Evolutionary conservation across 2,113 vertebrate species (phyloP), one percentile per base, ranked within the genome.

Genomic region (Gopherus flavomarginatus): DNA sequence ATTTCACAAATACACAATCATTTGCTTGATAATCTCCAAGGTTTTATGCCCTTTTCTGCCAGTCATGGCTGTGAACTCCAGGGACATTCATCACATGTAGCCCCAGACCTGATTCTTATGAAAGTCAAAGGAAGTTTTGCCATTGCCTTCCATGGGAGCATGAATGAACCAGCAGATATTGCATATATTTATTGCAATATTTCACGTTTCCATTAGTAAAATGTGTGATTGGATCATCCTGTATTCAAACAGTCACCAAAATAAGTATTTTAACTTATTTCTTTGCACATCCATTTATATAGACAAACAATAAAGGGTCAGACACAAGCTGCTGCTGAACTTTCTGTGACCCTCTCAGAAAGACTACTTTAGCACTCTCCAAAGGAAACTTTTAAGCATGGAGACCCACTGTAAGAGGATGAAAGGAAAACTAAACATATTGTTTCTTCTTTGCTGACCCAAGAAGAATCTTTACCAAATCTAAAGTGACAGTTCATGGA

Each of bases 181-280:
- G 44, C 54, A 88, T 79, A 85, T 87, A 87, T 95, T 93, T 83
- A 88, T 89, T 88, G 89, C 75, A 92, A 96, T 94, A 91, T 91
- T 93, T 96, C 94, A 95, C 93, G 42, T 85, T 97, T 96, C 92
- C 50, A 79, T 75, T 81, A 87, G 29, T 92, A 59, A 93, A 95
- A 79, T 59, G 54, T 96, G 90, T 92, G 96, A 81, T 83, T 1
- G 90, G 62, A 50, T 87, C 88, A 97, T 87, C 94, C 95, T 96
- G 56, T 92, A 86, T 81, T 94, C 90, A 93, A 65, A 93, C 24
- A 85, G 87, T 81, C 94, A 94, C 89, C 92, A 95, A 97, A 96
- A 95, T 93, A 91, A 97, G 96, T 86, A 80, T 93, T 96, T 96
- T 35, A 97, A 94, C 93, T 75, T 44, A 81, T 89, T 92, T 90